A percentile compares a stretch with the other conserved stretches of the same genome.
Conservation (phyloP, 2,888 invertebrate genomes). For the Volucella inanis region DNA sequence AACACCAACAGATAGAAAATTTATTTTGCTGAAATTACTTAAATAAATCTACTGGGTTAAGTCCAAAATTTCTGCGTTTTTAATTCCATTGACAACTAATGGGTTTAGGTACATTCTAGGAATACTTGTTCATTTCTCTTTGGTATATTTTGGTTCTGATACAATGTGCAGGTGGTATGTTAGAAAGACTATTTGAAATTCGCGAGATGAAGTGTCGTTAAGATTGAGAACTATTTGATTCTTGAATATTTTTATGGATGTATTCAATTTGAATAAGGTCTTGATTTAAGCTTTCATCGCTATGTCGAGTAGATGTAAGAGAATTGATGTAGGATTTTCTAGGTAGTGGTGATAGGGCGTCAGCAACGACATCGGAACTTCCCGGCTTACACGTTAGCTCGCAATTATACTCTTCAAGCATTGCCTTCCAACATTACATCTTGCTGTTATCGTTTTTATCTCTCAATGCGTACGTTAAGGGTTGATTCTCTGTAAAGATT, state of each 20-base stretch:
- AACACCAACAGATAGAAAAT: constrained; percentile 19
- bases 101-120: constrained; percentile 45
- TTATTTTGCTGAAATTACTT: constrained; percentile 13
- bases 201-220: no score
- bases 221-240: no score
- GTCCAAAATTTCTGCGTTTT: constrained; percentile 8
- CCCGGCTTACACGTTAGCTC: no score
- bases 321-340: constrained; percentile 33
- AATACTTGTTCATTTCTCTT: constrained; percentile 26
- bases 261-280: no score
- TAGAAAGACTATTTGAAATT: no score
- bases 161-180: constrained; percentile 51
- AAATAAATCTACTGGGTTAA: background rate
- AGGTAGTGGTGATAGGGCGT: constrained; percentile 46
- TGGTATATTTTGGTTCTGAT: constrained; percentile 30
- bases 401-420: no score
- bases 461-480: no score
- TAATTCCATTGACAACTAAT: constrained; percentile 43
- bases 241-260: no score
- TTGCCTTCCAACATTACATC: no score
- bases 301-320: constrained; percentile 25
- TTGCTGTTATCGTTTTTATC: no score
- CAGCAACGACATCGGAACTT: background rate
- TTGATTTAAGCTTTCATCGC: constrained; percentile 5
- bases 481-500: no score